Percentiles rank a stretch among this genome's conserved stretches.
phyloP scores from a whole-genome alignment of 1,140 invertebrate genomes.

The Cydia splendana region DNA sequence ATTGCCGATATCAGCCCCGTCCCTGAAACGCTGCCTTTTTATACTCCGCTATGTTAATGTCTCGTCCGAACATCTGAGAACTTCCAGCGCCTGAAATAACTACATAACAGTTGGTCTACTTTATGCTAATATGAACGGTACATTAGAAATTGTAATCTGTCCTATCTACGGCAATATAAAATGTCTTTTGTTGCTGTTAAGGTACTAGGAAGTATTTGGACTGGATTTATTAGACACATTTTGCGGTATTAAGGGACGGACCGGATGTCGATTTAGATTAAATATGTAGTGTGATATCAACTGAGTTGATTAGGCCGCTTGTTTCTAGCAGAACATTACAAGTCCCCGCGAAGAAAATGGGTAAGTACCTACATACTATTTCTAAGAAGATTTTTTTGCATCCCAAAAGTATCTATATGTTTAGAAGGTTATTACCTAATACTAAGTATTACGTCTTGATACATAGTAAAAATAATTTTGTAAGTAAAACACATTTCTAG shows the following conservation, averaged over 20 bases:
- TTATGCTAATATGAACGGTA: constrained; percentile 37
- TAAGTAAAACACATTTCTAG: neutral
- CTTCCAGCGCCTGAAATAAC: constrained; percentile 42
- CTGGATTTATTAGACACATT: constrained; percentile 15
- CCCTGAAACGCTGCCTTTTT: constrained; percentile 59
- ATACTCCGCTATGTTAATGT: constrained; percentile 66
- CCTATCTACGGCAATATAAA: constrained; percentile 24
- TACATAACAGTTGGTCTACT: constrained; percentile 46
- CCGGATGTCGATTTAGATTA: neutral
- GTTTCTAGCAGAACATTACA: neutral
- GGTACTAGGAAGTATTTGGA: constrained; percentile 8
- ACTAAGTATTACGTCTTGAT: too few species aligned
- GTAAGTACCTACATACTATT: neutral
- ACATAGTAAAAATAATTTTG: too few species aligned
- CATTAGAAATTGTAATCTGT: constrained; percentile 44
- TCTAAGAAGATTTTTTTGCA: too few species aligned
- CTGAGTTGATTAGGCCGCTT: neutral
- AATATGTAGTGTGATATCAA: constrained; percentile 13
- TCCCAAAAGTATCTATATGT: too few species aligned
- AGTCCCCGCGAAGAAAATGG: neutral
- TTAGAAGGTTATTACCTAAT: too few species aligned
- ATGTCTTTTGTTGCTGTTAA: constrained; percentile 17
- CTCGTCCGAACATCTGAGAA: constrained; percentile 55
- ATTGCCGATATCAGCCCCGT: constrained; percentile 67
- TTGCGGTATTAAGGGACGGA: constrained; percentile 5